Conservation (phyloP, 2,797 vertebrate genomes). For the Euthynnus affinis region DNA sequence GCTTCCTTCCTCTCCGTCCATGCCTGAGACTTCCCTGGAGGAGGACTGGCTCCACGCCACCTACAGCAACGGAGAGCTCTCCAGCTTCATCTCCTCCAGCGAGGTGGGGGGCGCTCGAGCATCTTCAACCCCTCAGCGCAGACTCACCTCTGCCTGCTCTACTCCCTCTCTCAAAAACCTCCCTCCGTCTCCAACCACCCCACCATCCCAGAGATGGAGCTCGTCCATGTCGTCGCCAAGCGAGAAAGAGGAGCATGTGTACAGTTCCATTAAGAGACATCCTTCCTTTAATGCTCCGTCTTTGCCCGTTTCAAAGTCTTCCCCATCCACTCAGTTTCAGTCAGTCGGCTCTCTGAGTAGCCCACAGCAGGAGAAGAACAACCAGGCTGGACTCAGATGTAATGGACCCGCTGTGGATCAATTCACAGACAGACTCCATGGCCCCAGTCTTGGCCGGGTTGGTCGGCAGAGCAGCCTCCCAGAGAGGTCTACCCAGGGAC, state of each 20-base stretch:
- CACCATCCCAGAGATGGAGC: constrained; percentile 89
- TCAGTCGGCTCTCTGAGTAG: constrained; percentile 87
- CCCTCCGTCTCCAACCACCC: constrained; percentile 77
- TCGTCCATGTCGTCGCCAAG: constrained; percentile 88
- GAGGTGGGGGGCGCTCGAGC: constrained; percentile 68
- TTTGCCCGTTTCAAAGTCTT: constrained; percentile 74
- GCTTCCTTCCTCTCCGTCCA: constrained; percentile 78
- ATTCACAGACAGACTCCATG: constrained; percentile 58
- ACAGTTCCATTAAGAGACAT: constrained; percentile 90
- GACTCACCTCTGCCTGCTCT: constrained; percentile 85
- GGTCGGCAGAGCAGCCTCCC: constrained; percentile 87
- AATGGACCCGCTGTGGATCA: constrained; percentile 48
- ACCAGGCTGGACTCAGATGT: constrained; percentile 63
- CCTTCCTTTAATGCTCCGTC: constrained; percentile 78
- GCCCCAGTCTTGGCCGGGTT: constrained; percentile 62
- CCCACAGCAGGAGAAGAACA: constrained; percentile 78
- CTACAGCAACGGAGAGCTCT: constrained; percentile 93
- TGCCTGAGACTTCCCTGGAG: constrained; percentile 81
- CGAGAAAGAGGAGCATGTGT: constrained; percentile 90
- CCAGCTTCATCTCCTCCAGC: constrained; percentile 86
- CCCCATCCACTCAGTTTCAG: constrained; percentile 85
- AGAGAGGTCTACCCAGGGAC: constrained; percentile 80
- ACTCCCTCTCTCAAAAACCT: constrained; percentile 89
- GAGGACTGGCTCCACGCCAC: constrained; percentile 94
- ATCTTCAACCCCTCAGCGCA: constrained; percentile 75